A percentile compares a stretch with the other conserved stretches of the same genome.
These are phyloP conservation scores for Scophthalmus maximus DNA, from an alignment of 2,113 vertebrate species.

Conservation along the genomic window DNA sequence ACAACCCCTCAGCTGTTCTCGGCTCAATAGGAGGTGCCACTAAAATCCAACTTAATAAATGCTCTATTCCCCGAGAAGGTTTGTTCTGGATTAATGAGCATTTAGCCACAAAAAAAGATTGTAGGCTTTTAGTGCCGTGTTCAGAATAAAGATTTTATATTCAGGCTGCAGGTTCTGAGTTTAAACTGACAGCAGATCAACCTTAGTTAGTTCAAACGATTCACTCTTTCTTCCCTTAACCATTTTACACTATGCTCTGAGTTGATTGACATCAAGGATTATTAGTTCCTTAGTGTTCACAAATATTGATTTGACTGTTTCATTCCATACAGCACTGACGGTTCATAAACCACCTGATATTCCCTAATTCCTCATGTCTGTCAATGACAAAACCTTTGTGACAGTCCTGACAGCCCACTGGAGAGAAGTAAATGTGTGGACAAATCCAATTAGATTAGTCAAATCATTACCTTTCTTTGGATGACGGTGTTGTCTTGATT, in stretches of 20 bases:
- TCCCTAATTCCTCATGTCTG: not conserved
- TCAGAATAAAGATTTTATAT: not conserved
- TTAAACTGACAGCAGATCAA: not conserved
- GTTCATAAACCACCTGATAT: not conserved
- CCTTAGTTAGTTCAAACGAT: not conserved
- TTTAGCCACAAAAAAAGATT: not conserved
- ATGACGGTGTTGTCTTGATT: conserved; percentile 28
- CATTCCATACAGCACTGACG: no score
- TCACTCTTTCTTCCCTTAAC: not conserved
- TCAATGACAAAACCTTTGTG: not conserved
- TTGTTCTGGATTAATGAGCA: conserved; percentile 15
- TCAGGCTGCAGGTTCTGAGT: not conserved
- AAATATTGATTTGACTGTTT: not conserved
- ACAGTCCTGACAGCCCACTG: not conserved
- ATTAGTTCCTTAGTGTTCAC: conserved; percentile 8
- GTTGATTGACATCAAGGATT: conserved; percentile 7
- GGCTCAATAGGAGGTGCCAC: not conserved
- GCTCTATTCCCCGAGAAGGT: not conserved
- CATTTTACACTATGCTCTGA: not conserved
- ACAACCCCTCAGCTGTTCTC: not conserved
- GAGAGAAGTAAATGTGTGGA: not conserved
- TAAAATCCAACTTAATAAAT: conserved; percentile 12
- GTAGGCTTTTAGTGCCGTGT: not conserved
- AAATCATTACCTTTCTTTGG: conserved; percentile 21
- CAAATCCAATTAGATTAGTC: not conserved